Percentiles rank a stretch among this genome's conserved stretches.
Evolutionary conservation across 2,888 invertebrate species (phyloP).

Genomic region (Teleogryllus oceanicus): DNA sequence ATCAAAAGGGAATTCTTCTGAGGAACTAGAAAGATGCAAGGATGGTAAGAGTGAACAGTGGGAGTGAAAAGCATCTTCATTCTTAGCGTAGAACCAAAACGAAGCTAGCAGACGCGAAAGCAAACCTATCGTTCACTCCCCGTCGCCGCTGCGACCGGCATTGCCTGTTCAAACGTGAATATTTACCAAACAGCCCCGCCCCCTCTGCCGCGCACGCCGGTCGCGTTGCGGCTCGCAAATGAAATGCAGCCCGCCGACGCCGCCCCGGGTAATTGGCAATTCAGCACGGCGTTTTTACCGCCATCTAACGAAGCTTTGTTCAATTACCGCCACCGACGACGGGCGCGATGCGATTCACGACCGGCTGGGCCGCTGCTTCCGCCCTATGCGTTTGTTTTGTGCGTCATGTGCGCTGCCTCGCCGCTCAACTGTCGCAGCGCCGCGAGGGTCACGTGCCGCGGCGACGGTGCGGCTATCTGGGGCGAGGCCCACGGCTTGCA

Average conservation of each 20-base stretch:
- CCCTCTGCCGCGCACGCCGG: background rate
- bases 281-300: background rate
- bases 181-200: background rate
- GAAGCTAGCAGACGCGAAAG: too few species aligned
- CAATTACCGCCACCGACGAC: background rate
- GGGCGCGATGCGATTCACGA: conserved; percentile 18
- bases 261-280: background rate
- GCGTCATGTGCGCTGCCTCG: background rate
- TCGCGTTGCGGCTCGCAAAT: background rate
- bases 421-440: background rate
- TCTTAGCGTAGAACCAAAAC: too few species aligned
- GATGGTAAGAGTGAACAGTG: too few species aligned
- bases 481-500: background rate
- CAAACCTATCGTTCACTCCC: too few species aligned
- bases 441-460: background rate
- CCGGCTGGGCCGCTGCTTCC: background rate
- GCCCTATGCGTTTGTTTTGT: background rate
- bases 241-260: background rate
- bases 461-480: background rate
- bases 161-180: too few species aligned
- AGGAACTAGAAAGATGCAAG: too few species aligned
- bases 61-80: too few species aligned
- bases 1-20: too few species aligned
- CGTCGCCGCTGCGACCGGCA: too few species aligned
- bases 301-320: conserved; percentile 5